Conservation (phyloP, 2,113 vertebrate genomes). For the Lepidothrix coronata region DNA sequence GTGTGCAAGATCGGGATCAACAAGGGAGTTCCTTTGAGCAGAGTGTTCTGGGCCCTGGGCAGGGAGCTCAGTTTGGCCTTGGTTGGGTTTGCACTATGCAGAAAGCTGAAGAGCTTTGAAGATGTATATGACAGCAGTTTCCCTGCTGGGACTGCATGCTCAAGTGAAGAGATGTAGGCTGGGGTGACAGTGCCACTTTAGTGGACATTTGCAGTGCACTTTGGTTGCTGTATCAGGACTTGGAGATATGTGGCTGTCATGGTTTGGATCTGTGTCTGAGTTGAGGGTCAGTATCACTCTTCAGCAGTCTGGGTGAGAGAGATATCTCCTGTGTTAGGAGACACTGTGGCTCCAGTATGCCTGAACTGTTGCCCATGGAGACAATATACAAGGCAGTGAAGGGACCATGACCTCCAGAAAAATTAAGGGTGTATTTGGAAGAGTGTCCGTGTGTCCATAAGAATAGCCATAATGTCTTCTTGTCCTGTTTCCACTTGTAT, state of each 20-base stretch:
- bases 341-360: not conserved
- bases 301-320: not conserved
- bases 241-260: not conserved
- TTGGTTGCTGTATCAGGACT: not conserved
- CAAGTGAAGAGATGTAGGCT: not conserved
- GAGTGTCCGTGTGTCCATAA: not conserved
- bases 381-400: not conserved
- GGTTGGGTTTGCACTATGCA: not conserved
- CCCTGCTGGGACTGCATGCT: not conserved
- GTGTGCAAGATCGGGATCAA: not conserved
- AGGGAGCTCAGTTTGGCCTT: not conserved
- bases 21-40: not conserved
- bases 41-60: accelerated
- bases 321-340: not conserved
- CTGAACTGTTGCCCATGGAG: not conserved
- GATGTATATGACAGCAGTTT: not conserved
- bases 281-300: not conserved
- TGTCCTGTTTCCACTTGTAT: not conserved
- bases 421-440: not conserved
- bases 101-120: not conserved
- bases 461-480: not conserved
- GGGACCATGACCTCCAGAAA: not conserved
- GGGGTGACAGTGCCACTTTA: too few relatives aligned
- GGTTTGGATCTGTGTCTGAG: not conserved
- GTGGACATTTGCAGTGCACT: not conserved